Percentiles rank a stretch among this genome's conserved stretches.
These are phyloP conservation scores for Periophthalmus magnuspinnatus DNA, from an alignment of 2,797 vertebrate species.

Conservation along the genomic window DNA sequence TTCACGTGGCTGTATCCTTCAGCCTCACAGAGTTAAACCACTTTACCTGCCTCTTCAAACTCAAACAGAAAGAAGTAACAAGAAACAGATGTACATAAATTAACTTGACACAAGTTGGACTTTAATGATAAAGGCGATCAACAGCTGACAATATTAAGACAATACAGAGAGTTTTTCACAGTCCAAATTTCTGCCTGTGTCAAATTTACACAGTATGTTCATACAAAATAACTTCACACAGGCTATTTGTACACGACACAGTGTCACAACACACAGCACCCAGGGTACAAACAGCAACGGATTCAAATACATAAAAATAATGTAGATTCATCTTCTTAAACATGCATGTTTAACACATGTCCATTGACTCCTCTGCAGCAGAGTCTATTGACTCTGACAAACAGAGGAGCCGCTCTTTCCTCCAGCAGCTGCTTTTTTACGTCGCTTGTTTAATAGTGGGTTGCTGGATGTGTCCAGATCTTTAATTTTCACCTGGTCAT, in stretches of 20 bases:
- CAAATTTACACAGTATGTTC: slow-evolving; percentile 31
- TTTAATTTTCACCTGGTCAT: slow-evolving; percentile 98
- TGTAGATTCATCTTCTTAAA: slow-evolving; percentile 14
- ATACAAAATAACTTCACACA: slow-evolving; percentile 42
- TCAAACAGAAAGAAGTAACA: not conserved
- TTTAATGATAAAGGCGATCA: slow-evolving; percentile 46
- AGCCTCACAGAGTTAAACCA: not conserved
- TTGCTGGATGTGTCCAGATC: slow-evolving; percentile 96
- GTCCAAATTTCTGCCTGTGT: slow-evolving; percentile 27
- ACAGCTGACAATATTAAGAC: slow-evolving; percentile 41
- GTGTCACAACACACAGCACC: slow-evolving; percentile 31
- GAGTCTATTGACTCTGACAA: slow-evolving; percentile 89
- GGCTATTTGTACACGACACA: slow-evolving; percentile 37
- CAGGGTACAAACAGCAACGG: slow-evolving; percentile 40
- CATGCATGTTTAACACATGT: slow-evolving; percentile 15
- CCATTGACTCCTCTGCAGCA: slow-evolving; percentile 22
- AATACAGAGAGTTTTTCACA: slow-evolving; percentile 44
- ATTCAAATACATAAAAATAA: slow-evolving; percentile 32
- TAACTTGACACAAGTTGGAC: slow-evolving; percentile 5
- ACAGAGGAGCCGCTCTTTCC: slow-evolving; percentile 78
- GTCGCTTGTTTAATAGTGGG: slow-evolving; percentile 93
- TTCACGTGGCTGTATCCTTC: not conserved
- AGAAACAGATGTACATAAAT: not conserved
- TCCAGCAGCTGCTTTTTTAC: slow-evolving; percentile 89
- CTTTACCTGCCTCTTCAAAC: too few species aligned